Conservation (phyloP, 2,888 invertebrate genomes). For the Callimorpha dominula region DNA sequence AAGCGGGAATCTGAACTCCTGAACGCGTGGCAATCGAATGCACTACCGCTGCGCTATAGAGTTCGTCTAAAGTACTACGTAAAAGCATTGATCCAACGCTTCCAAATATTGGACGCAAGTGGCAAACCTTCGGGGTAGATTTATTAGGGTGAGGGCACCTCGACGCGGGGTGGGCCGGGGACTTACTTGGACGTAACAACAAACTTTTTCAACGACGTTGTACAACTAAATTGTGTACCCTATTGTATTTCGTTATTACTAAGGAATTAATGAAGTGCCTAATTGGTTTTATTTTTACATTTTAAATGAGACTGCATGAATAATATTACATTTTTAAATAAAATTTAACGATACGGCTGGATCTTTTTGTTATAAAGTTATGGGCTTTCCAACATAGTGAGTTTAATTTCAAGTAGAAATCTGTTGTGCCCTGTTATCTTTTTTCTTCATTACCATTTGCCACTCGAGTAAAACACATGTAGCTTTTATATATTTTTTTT, state of each 20-base stretch:
- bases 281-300: slow-evolving; percentile 9
- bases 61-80: slow-evolving; percentile 53
- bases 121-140: slow-evolving; percentile 65
- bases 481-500: no score
- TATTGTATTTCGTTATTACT: slow-evolving; percentile 28
- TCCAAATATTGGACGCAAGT: slow-evolving; percentile 63
- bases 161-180: slow-evolving; percentile 43
- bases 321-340: no score
- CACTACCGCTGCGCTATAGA: not conserved
- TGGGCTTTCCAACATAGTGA: no score
- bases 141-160: slow-evolving; percentile 66
- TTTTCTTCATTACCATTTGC: no score
- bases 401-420: no score
- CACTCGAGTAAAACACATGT: no score
- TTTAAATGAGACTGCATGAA: not conserved
- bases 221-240: slow-evolving; percentile 35
- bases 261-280: slow-evolving; percentile 20
- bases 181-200: slow-evolving; percentile 38
- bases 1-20: not conserved
- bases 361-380: no score
- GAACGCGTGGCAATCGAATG: not conserved
- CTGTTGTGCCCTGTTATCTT: no score
- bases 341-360: no score
- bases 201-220: slow-evolving; percentile 47
- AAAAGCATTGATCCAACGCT: slow-evolving; percentile 62